Evolutionary conservation across 2,113 vertebrate species (phyloP).

Genomic region (Emydocephalus ijimae): DNA sequence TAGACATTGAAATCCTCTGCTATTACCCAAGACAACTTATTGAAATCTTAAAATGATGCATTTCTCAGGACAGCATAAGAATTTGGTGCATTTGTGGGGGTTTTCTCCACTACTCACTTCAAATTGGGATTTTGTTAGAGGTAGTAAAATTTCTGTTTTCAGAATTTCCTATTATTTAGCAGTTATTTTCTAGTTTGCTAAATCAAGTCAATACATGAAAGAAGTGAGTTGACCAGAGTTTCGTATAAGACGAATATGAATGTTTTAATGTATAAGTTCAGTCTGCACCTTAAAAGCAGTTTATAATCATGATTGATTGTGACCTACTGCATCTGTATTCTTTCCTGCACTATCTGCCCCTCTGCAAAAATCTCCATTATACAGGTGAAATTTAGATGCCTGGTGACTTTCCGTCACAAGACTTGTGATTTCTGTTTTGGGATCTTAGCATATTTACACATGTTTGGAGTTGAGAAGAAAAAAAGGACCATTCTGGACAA

Average conservation of each 20-base stretch:
- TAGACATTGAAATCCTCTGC: background rate
- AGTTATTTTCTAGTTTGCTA: background rate
- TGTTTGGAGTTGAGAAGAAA: background rate
- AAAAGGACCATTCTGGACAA: background rate
- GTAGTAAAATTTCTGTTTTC: background rate
- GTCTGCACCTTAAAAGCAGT: background rate
- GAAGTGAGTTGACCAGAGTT: background rate
- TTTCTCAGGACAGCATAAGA: background rate
- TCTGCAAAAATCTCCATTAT: background rate
- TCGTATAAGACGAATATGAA: background rate
- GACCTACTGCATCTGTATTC: background rate
- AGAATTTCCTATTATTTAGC: background rate
- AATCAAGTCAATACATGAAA: background rate
- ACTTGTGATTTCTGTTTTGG: background rate
- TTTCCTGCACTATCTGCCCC: background rate
- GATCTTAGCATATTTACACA: background rate
- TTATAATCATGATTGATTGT: background rate
- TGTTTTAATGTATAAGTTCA: background rate
- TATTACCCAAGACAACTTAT: background rate
- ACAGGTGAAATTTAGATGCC: no score
- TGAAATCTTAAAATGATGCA: background rate
- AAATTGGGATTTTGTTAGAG: background rate
- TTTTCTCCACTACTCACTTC: background rate
- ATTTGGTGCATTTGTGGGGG: background rate
- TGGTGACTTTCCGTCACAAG: no score